These are phyloP conservation scores for Myrmecobius fasciatus DNA, from an alignment of 2,113 vertebrate species.

Conservation along the genomic window DNA sequence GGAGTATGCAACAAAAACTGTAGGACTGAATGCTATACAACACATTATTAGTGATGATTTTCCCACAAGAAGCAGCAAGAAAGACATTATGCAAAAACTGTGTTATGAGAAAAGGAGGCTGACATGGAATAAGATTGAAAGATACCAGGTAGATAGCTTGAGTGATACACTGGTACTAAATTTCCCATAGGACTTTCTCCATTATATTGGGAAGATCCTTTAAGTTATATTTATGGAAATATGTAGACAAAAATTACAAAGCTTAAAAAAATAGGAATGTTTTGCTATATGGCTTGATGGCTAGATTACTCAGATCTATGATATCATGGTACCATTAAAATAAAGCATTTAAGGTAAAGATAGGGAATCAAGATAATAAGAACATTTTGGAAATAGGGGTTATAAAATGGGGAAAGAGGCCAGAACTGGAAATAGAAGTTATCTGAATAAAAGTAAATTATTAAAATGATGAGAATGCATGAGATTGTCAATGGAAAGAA, in stretches of 20 bases:
- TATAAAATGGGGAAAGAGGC: not conserved
- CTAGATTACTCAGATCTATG: not conserved
- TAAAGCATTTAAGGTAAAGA: not conserved
- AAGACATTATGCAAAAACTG: not conserved
- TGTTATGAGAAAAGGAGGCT: not conserved
- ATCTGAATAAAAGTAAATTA: not conserved
- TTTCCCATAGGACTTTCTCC: not conserved
- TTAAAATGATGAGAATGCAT: not conserved
- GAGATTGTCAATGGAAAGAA: not conserved
- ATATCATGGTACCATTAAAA: not conserved
- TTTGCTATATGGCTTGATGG: not conserved
- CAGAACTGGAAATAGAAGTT: not conserved
- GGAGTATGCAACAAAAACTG: not conserved
- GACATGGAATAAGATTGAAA: not conserved
- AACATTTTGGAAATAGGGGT: not conserved
- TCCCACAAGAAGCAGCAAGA: not conserved
- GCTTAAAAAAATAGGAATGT: not conserved
- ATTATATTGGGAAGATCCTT: not conserved
- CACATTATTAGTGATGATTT: not conserved
- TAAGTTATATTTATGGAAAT: not conserved
- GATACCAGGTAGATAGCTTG: not conserved
- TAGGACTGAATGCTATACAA: not conserved
- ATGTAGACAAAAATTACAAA: not conserved
- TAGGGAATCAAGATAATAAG: not conserved
- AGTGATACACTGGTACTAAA: not conserved